phyloP scores from a whole-genome alignment of 2,113 vertebrate genomes.

The Etia nguti region DNA sequence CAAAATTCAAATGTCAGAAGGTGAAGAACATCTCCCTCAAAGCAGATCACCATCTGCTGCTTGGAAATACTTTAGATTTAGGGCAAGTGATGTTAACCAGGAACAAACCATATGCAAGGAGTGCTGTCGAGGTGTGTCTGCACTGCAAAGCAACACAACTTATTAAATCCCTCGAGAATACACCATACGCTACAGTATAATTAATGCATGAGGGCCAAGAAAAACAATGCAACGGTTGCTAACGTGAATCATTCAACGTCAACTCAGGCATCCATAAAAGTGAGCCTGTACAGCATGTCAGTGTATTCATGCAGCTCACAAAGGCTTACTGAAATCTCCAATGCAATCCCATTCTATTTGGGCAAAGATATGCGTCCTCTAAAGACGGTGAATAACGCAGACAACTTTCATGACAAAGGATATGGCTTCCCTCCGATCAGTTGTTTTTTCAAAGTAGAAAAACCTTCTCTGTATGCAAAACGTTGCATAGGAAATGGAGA shows the following conservation, averaged over 20 bases:
- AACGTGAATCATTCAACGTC: not conserved
- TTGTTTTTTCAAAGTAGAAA: not conserved
- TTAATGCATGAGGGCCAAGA: not conserved
- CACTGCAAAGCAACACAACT: not conserved
- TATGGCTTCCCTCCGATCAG: not conserved
- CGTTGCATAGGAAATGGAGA: not conserved
- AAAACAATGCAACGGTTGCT: not conserved
- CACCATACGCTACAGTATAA: not conserved
- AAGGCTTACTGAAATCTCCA: not conserved
- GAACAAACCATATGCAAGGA: not conserved
- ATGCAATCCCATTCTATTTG: not conserved
- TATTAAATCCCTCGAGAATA: not conserved
- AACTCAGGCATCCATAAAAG: not conserved
- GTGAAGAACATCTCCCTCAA: not conserved
- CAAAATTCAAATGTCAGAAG: not conserved
- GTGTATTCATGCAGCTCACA: not conserved
- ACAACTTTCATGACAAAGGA: not conserved
- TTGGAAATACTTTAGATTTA: not conserved
- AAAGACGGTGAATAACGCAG: not conserved
- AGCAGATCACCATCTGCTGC: not conserved
- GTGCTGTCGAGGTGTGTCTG: not conserved
- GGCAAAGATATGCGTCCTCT: not conserved
- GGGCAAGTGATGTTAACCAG: not conserved
- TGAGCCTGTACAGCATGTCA: not conserved
- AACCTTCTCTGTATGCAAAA: not conserved